These are phyloP conservation scores for Amphiprion percula DNA, from an alignment of 2,113 vertebrate genomes.

Conservation along the genomic window DNA sequence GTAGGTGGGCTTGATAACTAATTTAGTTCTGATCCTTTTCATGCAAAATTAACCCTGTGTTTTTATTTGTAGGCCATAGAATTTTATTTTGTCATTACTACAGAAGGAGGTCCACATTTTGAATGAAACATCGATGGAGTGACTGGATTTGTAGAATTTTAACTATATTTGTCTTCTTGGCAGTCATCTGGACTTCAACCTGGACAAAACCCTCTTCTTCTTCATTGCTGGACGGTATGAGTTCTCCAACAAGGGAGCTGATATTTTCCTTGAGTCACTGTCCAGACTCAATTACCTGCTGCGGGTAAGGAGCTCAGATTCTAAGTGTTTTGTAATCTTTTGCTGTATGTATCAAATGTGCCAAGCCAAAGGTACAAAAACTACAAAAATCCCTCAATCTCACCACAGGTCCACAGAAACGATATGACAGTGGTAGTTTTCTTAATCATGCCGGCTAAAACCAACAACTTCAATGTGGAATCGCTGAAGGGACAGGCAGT, in stretches of 20 bases:
- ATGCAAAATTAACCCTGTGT: not conserved
- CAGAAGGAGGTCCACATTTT: too few species aligned
- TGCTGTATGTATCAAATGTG: not conserved
- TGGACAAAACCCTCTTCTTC: slow-evolving; percentile 96
- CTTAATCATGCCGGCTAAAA: slow-evolving; percentile 98
- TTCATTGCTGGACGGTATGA: slow-evolving; percentile 98
- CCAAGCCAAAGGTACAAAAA: too few species aligned
- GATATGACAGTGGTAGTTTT: slow-evolving; percentile 95
- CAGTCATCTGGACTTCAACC: slow-evolving; percentile 95
- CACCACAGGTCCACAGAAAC: slow-evolving; percentile 89
- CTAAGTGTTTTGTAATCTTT: fast-evolving
- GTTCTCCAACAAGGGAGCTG: slow-evolving; percentile 98
- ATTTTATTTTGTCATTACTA: not conserved
- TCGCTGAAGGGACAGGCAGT: slow-evolving; percentile 96
- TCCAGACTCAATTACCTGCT: slow-evolving; percentile 96
- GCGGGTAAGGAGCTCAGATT: slow-evolving; percentile 83
- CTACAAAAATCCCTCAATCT: not conserved
- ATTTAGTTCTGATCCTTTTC: not conserved
- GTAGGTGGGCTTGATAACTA: slow-evolving; percentile 77
- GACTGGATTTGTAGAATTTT: not conserved
- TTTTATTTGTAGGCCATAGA: not conserved
- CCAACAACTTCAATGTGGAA: slow-evolving; percentile 99
- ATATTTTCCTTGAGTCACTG: slow-evolving; percentile 95
- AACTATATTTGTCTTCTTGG: not conserved
- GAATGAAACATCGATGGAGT: not conserved